Base-by-base conservation (phyloP, 2,888 invertebrate genomes). In the Ochropleura plecta region DNA sequence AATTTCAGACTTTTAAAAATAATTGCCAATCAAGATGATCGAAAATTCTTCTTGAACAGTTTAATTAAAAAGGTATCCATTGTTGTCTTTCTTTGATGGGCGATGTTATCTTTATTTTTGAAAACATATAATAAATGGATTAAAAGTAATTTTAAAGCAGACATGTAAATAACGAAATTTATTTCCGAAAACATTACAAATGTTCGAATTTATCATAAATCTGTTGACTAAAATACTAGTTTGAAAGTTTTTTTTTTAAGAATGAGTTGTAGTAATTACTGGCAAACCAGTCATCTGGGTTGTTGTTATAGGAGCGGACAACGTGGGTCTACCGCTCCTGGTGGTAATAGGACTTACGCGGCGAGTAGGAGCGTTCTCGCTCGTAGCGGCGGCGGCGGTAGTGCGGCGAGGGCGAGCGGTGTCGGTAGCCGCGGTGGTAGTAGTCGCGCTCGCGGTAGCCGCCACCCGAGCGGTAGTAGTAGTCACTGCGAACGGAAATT, bases 331-430 rank as follows among this genome's bases (percentile, higher is more conserved):
- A 89, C 73, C 90, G 90, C 79, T 91, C 90, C 83, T 89, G 90
- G 77, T 90, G 90, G 90, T 90, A 91, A 89, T 91, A 91, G 84
- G 94, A 98, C 98, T 98, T 97, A 98, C 98, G 98, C 93, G 98
- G 98, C 89, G 98, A 98, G 94, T 98, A 98, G 83, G 98, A 98
- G 89, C 98, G 97, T 84, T 98, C 98, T 77, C 98, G 97, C 86
- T 98, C 98, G 93, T 98, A 97, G 88, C 97, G 97, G 81, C 97
- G 96, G 88, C 97, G 97, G 89, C 97, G 97, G 95, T 97, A 97
- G 95, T 98, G 97, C 78, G 98, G 98, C 70, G 98, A 98, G 51
- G 98, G 98, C 67, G 98, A 97, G 85, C 97, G 96, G 92, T 97
- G 97, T 69, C 97, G 94, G 93, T 97, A 96, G 83, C 96, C 93